These are phyloP conservation scores for Mellilla xanthometata DNA, from an alignment of 2,888 invertebrate species.

Conservation along the genomic window DNA sequence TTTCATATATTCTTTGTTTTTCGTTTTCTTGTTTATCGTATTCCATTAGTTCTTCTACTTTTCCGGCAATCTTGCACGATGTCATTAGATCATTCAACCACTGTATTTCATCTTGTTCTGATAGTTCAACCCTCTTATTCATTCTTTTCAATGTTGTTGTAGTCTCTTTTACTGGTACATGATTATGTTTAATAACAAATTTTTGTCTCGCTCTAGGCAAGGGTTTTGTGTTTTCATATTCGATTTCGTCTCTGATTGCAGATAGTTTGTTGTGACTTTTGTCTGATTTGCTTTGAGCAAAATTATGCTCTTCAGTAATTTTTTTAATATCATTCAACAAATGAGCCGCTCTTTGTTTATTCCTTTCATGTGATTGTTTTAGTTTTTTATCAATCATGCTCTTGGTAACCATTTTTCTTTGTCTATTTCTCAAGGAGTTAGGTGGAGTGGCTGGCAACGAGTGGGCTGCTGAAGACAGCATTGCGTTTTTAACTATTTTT, in stretches of 20 bases:
- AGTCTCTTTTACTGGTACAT: constrained; percentile 67
- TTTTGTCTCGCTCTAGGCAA: constrained; percentile 39
- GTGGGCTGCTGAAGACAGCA: constrained; percentile 5
- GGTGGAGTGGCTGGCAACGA: constrained; percentile 49
- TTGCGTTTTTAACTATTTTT: constrained; percentile 41
- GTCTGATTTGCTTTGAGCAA: constrained; percentile 53
- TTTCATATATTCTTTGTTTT: constrained; percentile 73
- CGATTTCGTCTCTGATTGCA: constrained; percentile 48
- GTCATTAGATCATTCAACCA: constrained; percentile 74
- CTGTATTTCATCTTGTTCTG: constrained; percentile 66
- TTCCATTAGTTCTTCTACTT: constrained; percentile 67
- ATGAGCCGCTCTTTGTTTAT: constrained; percentile 56
- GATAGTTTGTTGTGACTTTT: constrained; percentile 46
- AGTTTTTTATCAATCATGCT: constrained; percentile 59
- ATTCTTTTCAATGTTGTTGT: constrained; percentile 76
- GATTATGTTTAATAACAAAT: constrained; percentile 28
- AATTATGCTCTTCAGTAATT: constrained; percentile 44
- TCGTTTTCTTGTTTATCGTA: constrained; percentile 70
- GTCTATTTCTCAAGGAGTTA: constrained; percentile 41
- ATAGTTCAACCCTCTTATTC: constrained; percentile 66
- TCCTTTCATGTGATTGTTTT: constrained; percentile 55
- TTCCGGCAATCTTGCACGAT: constrained; percentile 65
- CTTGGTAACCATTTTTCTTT: constrained; percentile 61
- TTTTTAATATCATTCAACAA: constrained; percentile 57
- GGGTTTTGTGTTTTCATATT: constrained; percentile 38